Conservation (phyloP, 2,113 vertebrate species). For the Psettodes erumei region DNA sequence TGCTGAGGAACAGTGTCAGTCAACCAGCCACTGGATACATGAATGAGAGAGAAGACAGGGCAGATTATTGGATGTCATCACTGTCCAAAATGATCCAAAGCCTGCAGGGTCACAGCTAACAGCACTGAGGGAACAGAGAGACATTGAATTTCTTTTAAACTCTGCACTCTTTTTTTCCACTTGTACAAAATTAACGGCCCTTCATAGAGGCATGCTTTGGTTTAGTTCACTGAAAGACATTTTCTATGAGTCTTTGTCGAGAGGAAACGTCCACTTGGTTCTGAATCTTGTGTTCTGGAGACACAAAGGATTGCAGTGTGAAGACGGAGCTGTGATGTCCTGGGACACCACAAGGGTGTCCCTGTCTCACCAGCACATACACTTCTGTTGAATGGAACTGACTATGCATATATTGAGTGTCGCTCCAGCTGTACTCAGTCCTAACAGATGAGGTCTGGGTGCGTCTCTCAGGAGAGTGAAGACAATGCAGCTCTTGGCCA, state of each 20-base stretch:
- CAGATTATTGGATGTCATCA: constrained; percentile 49
- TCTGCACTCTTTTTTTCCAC: constrained; percentile 23
- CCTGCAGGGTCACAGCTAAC: constrained; percentile 42
- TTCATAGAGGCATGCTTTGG: constrained; percentile 44
- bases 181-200: constrained; percentile 31
- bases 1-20: constrained; percentile 17
- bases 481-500: constrained; percentile 1
- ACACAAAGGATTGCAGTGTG: constrained; percentile 73
- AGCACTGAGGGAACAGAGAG: constrained; percentile 38
- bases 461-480: constrained; percentile 23
- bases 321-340: constrained; percentile 32
- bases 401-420: constrained; percentile 36
- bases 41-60: constrained; percentile 32
- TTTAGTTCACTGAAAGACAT: constrained; percentile 37
- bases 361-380: constrained; percentile 62
- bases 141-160: constrained; percentile 50
- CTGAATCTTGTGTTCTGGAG: constrained; percentile 29
- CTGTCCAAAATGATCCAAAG: constrained; percentile 43
- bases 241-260: constrained; percentile 70
- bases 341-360: constrained; percentile 68
- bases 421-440: neutral
- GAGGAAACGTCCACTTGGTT: constrained; percentile 43
- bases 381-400: constrained; percentile 48
- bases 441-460: constrained; percentile 48
- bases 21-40: constrained; percentile 26